A percentile compares a stretch with the other conserved stretches of the same genome.
Conservation (phyloP, 2,797 vertebrate species). For the Bovichtus variegatus region DNA sequence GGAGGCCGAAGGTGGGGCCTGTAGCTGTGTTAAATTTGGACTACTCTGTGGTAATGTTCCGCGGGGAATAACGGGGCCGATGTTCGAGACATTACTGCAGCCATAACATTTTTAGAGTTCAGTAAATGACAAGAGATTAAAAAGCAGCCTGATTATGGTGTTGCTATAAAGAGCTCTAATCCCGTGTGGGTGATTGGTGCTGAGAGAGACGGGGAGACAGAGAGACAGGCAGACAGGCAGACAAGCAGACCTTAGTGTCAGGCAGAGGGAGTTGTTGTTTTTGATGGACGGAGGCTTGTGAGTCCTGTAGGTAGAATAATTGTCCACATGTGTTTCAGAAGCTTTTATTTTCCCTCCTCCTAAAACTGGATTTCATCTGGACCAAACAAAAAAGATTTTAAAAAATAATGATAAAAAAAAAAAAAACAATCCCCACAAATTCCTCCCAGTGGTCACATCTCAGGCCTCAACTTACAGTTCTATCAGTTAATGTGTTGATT, state of each 20-base stretch:
- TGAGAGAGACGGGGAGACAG: no score
- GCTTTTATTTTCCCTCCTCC: background rate
- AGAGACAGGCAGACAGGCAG: no score
- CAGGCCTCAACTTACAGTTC: background rate
- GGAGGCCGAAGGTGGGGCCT: background rate
- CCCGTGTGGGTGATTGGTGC: slow-evolving; percentile 58
- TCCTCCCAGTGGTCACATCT: background rate
- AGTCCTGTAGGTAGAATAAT: slow-evolving; percentile 9
- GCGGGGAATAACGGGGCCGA: slow-evolving; percentile 14
- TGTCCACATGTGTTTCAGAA: background rate
- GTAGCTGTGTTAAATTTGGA: background rate
- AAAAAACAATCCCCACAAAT: no score
- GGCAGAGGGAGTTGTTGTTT: slow-evolving; percentile 9
- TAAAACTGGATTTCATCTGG: background rate
- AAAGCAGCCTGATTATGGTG: slow-evolving; percentile 58
- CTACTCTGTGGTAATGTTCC: background rate
- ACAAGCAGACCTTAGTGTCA: no score
- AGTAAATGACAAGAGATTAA: slow-evolving; percentile 64
- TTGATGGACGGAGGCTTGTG: slow-evolving; percentile 18
- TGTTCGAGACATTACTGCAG: slow-evolving; percentile 44
- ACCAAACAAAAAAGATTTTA: no score
- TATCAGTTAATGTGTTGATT: background rate
- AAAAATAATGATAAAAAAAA: no score
- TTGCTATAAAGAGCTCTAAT: slow-evolving; percentile 64
- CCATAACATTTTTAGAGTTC: slow-evolving; percentile 53